A percentile compares a stretch with the other conserved stretches of the same genome.
phyloP scores from a whole-genome alignment of 2,888 invertebrate genomes.

The Scaptomyza parva region DNA sequence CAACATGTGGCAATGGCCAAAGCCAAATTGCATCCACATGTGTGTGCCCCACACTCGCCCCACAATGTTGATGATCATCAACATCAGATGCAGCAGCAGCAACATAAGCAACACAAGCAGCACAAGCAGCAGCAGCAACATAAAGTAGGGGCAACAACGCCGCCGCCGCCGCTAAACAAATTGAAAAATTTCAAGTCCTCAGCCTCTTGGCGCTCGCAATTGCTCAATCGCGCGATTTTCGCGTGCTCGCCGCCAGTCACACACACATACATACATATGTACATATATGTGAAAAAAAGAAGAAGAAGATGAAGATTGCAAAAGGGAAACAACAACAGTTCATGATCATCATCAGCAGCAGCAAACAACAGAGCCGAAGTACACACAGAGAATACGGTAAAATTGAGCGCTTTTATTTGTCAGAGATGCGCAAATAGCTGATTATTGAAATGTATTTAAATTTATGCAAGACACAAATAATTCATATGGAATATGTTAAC shows the following conservation, averaged over 20 bases:
- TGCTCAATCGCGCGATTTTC: conserved; percentile 75
- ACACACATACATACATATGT: conserved; percentile 9
- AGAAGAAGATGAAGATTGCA: conserved; percentile 21
- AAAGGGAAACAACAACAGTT: conserved; percentile 36
- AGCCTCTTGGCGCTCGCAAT: conserved; percentile 73
- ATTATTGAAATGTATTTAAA: neutral
- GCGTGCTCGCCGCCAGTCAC: conserved; percentile 59
- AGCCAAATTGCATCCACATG: conserved; percentile 78
- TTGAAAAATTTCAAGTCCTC: conserved; percentile 78
- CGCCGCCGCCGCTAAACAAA: conserved; percentile 64
- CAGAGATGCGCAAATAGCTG: conserved; percentile 47
- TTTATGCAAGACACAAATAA: neutral
- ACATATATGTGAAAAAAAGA: too few relatives aligned
- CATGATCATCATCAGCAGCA: conserved; percentile 27
- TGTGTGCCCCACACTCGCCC: conserved; percentile 62
- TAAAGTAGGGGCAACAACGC: conserved; percentile 41
- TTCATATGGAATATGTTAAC: neutral
- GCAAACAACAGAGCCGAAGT: conserved; percentile 17
- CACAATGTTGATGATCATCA: conserved; percentile 57
- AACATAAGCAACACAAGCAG: conserved; percentile 29
- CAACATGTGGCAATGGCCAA: conserved; percentile 76
- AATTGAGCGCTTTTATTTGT: conserved; percentile 24
- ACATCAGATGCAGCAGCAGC: conserved; percentile 37
- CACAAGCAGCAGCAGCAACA: conserved; percentile 26
- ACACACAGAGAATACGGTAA: conserved; percentile 39